Conservation (phyloP, 2,113 vertebrate genomes). For the Ageneiosus marmoratus region DNA sequence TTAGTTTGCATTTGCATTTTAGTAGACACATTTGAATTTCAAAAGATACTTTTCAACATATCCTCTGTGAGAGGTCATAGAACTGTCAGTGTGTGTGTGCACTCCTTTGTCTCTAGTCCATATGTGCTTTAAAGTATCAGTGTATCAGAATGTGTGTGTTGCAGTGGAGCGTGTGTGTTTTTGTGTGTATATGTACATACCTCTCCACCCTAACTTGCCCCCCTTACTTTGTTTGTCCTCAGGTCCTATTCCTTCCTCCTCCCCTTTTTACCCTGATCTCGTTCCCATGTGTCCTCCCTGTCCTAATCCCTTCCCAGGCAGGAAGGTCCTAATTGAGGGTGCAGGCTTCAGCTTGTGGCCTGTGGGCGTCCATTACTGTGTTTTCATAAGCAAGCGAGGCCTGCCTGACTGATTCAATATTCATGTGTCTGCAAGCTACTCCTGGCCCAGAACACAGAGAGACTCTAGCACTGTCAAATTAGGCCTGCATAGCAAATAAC, state of each 20-base stretch:
- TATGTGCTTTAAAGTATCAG: constrained; percentile 31
- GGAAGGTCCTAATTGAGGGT: constrained; percentile 85
- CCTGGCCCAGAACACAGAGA: constrained; percentile 71
- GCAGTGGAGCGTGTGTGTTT: constrained; percentile 23
- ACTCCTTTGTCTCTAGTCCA: constrained; percentile 39
- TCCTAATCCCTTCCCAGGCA: constrained; percentile 82
- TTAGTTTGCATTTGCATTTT: constrained; percentile 21
- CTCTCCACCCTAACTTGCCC: constrained; percentile 49
- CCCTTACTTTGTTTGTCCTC: constrained; percentile 74
- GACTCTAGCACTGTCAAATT: constrained; percentile 79
- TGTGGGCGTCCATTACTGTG: constrained; percentile 83
- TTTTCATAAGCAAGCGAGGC: constrained; percentile 85
- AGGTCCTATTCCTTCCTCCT: constrained; percentile 73
- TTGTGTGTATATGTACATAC: constrained; percentile 43
- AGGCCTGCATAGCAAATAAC: constrained; percentile 81
- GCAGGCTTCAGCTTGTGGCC: constrained; percentile 83
- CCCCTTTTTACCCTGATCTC: constrained; percentile 70
- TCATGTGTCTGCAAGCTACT: constrained; percentile 85
- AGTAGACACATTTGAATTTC: constrained; percentile 17
- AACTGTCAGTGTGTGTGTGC: constrained; percentile 1
- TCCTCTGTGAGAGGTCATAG: not conserved
- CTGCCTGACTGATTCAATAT: constrained; percentile 85
- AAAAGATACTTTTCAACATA: not conserved
- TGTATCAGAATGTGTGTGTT: constrained; percentile 62
- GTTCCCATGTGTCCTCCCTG: constrained; percentile 77